Percentiles rank a stretch among this genome's conserved stretches.
These are phyloP conservation scores for Euthynnus affinis DNA, from an alignment of 2,797 vertebrate species.

Conservation along the genomic window DNA sequence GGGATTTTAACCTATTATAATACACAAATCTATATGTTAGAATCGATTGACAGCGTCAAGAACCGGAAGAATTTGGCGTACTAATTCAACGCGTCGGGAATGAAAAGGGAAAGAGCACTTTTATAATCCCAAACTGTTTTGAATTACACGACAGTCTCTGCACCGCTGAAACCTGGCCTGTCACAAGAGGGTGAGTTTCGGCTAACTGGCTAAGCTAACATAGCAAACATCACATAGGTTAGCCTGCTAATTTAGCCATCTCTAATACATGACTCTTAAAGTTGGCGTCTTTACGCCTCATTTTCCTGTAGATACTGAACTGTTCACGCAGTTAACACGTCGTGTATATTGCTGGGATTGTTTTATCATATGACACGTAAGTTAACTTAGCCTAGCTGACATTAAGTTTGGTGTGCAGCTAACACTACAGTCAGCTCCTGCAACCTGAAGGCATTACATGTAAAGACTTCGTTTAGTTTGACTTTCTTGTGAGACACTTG, in stretches of 20 bases:
- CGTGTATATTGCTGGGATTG: neutral
- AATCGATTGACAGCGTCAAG: slow-evolving; percentile 69
- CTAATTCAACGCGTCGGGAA: slow-evolving; percentile 1
- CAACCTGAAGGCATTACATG: slow-evolving; percentile 4
- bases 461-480: neutral
- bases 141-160: slow-evolving; percentile 72
- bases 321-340: neutral
- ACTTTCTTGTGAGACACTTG: neutral
- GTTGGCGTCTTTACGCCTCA: neutral
- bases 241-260: slow-evolving; percentile 34
- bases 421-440: slow-evolving; percentile 29
- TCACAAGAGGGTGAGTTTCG: slow-evolving; percentile 83
- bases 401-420: slow-evolving; percentile 73
- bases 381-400: slow-evolving; percentile 64
- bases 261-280: neutral
- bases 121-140: slow-evolving; percentile 61
- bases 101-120: slow-evolving; percentile 38
- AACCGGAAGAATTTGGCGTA: slow-evolving; percentile 21
- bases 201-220: slow-evolving; percentile 79
- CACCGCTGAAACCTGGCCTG: slow-evolving; percentile 80
- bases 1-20: slow-evolving; percentile 77
- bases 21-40: slow-evolving; percentile 37
- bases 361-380: slow-evolving; percentile 72
- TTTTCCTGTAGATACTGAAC: neutral
- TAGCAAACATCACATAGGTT: slow-evolving; percentile 72